A percentile compares a stretch with the other conserved stretches of the same genome.
phyloP scores from a whole-genome alignment of 2,113 vertebrate genomes.

The Campylomormyrus tamandua region DNA sequence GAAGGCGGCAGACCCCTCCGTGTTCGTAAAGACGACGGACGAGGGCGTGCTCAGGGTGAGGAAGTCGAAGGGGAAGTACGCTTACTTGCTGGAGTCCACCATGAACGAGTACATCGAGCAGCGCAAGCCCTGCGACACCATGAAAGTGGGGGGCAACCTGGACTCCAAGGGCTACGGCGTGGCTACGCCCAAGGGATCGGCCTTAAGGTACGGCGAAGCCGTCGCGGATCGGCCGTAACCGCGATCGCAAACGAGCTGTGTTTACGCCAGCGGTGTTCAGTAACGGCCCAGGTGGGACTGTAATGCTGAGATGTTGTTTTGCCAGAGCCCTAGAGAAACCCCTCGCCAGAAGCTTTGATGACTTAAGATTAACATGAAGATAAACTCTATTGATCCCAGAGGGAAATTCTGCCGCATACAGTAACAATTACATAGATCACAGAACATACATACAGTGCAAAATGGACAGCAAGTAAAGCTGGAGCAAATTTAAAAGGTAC shows the following conservation, averaged over 20 bases:
- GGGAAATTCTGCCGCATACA: background rate
- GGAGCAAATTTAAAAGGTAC: background rate
- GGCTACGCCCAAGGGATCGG: slow-evolving; percentile 92
- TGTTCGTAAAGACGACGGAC: slow-evolving; percentile 88
- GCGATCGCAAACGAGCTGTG: background rate
- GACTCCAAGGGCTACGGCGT: slow-evolving; percentile 98
- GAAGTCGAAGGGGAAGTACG: slow-evolving; percentile 95
- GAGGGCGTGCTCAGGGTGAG: slow-evolving; percentile 87
- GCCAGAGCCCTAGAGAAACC: background rate
- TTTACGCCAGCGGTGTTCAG: background rate
- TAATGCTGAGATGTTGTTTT: background rate
- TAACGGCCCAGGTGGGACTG: background rate
- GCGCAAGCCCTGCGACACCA: slow-evolving; percentile 94
- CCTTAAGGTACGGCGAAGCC: slow-evolving; percentile 68
- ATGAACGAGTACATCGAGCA: slow-evolving; percentile 99
- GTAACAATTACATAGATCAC: background rate
- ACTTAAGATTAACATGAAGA: background rate
- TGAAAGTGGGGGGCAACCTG: slow-evolving; percentile 98
- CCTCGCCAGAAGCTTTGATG: background rate
- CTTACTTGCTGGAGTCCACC: slow-evolving; percentile 92
- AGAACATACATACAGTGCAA: background rate
- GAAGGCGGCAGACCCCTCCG: slow-evolving; percentile 86
- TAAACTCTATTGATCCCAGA: background rate
- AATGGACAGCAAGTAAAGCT: background rate
- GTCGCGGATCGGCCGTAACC: background rate